These are phyloP conservation scores for Tipula unca DNA, from an alignment of 2,888 invertebrate species.

Conservation along the genomic window DNA sequence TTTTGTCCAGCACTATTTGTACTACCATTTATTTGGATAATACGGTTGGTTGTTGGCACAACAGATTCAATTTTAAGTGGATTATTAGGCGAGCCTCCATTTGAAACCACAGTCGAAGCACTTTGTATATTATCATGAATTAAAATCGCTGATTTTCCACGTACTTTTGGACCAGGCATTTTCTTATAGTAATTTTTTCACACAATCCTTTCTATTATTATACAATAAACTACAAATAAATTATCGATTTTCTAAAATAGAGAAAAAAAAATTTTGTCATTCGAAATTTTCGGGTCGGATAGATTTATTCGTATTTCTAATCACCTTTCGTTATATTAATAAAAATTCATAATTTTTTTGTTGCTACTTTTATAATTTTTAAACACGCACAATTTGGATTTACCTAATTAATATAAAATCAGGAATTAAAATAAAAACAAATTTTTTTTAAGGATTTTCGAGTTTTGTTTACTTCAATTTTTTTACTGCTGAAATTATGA, in stretches of 20 bases:
- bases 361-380: not conserved
- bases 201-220: not conserved
- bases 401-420: not conserved
- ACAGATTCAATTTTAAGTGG: constrained; percentile 43
- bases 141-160: constrained; percentile 32
- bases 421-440: not conserved
- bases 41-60: constrained; percentile 39
- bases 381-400: not conserved
- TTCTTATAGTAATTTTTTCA: not conserved
- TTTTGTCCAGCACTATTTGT: not conserved
- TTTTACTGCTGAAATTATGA: not conserved
- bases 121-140: not conserved
- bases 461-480: not conserved
- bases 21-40: constrained; percentile 29
- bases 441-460: not conserved
- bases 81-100: constrained; percentile 25
- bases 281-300: not conserved
- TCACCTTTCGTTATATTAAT: not conserved
- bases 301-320: not conserved
- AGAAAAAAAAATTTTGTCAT: not conserved
- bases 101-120: not conserved
- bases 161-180: constrained; percentile 35
- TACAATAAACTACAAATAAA: constrained; percentile 8
- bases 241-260: constrained; percentile 16
- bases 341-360: not conserved